phyloP scores from a whole-genome alignment of 2,888 invertebrate species.

The Hypselothyrea guttata region DNA sequence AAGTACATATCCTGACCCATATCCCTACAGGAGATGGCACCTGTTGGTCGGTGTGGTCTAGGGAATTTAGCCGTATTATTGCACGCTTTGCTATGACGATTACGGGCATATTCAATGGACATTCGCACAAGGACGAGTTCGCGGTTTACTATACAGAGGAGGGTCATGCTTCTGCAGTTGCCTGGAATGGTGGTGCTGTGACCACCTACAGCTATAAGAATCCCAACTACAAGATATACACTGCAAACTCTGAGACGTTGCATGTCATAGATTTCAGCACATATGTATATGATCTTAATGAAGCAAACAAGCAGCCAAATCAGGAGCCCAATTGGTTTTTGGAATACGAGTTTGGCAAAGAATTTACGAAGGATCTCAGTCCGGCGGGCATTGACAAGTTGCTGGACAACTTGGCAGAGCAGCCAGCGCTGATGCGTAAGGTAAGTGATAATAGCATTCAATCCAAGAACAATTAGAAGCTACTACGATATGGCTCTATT shows the following conservation, averaged over 20 bases:
- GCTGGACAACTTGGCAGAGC: conserved; percentile 84
- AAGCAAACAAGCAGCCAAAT: conserved; percentile 86
- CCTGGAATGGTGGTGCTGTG: conserved; percentile 91
- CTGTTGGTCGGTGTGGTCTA: conserved; percentile 88
- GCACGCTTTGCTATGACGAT: conserved; percentile 90
- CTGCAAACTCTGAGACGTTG: conserved; percentile 85
- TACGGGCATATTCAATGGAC: conserved; percentile 91
- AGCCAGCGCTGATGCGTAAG: conserved; percentile 68
- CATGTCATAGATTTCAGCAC: conserved; percentile 86
- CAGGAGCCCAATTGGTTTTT: conserved; percentile 87
- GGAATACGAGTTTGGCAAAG: conserved; percentile 88
- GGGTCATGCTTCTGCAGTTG: conserved; percentile 85
- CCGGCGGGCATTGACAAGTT: conserved; percentile 85
- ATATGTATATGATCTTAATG: conserved; percentile 88
- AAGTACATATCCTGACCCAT: conserved; percentile 92
- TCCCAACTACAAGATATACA: conserved; percentile 90
- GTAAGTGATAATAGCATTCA: conserved; percentile 30
- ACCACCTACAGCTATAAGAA: conserved; percentile 89
- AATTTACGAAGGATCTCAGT: conserved; percentile 86
- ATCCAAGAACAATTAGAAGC: background rate
- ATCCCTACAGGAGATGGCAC: conserved; percentile 89
- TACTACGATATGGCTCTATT: background rate
- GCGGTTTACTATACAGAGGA: conserved; percentile 85
- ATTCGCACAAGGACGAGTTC: conserved; percentile 90
- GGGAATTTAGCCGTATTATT: conserved; percentile 87